A percentile compares a stretch with the other conserved stretches of the same genome.
These are phyloP conservation scores for Promerops cafer DNA, from an alignment of 2,113 vertebrate species.

Conservation along the genomic window DNA sequence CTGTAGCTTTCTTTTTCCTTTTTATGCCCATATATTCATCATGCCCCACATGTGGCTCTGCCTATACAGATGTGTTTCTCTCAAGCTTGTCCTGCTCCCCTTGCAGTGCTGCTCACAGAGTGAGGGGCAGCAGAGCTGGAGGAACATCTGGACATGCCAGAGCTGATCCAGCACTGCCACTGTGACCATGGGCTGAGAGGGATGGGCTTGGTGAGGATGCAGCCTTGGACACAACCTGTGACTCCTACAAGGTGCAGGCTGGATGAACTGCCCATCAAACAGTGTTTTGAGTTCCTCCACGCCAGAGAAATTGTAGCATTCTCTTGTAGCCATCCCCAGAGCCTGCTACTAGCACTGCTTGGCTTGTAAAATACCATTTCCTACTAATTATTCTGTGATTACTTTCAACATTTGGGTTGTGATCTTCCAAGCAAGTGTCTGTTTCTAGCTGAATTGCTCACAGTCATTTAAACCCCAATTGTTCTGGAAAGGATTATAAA, in stretches of 20 bases:
- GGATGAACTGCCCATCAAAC: neutral
- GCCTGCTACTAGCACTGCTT: neutral
- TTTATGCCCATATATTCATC: neutral
- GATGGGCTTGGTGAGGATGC: neutral
- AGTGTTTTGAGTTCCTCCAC: neutral
- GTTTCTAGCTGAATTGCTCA: neutral
- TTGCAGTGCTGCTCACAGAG: neutral
- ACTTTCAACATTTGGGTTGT: neutral
- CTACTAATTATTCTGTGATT: neutral
- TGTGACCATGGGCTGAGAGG: neutral
- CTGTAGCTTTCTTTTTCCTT: neutral
- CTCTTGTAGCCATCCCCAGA: neutral
- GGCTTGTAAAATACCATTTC: neutral
- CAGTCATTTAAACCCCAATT: neutral
- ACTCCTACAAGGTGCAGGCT: neutral
- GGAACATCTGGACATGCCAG: neutral
- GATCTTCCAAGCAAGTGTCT: neutral
- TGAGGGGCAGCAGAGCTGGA: neutral
- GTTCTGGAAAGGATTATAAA: neutral
- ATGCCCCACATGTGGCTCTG: neutral
- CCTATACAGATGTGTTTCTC: fast-evolving
- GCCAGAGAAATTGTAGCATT: neutral
- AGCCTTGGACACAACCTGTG: neutral
- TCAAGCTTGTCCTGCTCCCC: neutral
- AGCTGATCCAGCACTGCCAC: neutral